Evolutionary conservation across 2,113 vertebrate genomes (phyloP).

Genomic region (Sisor rabdophorus): DNA sequence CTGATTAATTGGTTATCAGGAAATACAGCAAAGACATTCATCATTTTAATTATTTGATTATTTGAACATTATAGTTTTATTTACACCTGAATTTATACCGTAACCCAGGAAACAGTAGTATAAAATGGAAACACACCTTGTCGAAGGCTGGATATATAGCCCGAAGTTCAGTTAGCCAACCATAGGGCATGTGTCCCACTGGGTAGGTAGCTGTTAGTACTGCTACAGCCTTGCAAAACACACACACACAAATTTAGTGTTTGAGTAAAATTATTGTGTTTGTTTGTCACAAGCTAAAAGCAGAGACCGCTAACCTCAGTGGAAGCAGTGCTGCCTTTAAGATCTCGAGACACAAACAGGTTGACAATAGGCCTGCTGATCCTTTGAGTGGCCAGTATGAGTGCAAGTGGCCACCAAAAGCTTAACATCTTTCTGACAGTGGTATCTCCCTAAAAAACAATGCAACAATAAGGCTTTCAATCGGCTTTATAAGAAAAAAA

Average conservation of each 20-base stretch:
- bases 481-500: too few relatives aligned
- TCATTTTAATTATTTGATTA: too few relatives aligned
- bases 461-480: too few relatives aligned
- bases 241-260: conserved; percentile 11
- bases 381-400: conserved; percentile 92
- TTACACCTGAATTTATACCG: too few relatives aligned
- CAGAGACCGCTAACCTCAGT: conserved; percentile 78
- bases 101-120: not conserved
- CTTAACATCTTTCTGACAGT: conserved; percentile 94
- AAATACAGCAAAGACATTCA: too few relatives aligned
- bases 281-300: not conserved
- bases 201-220: conserved; percentile 96
- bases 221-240: conserved; percentile 81
- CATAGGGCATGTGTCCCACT: conserved; percentile 98
- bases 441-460: conserved; percentile 81
- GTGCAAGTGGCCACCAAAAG: conserved; percentile 97
- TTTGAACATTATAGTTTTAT: too few relatives aligned
- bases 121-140: conserved; percentile 74
- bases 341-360: conserved; percentile 94
- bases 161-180: conserved; percentile 94
- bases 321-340: conserved; percentile 81
- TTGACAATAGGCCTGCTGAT: conserved; percentile 97
- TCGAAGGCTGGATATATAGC: conserved; percentile 96
- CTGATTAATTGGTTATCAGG: too few relatives aligned
- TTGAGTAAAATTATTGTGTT: not conserved